Conservation (phyloP, 1,140 invertebrate species). For the Drosophila kanapiae region DNA sequence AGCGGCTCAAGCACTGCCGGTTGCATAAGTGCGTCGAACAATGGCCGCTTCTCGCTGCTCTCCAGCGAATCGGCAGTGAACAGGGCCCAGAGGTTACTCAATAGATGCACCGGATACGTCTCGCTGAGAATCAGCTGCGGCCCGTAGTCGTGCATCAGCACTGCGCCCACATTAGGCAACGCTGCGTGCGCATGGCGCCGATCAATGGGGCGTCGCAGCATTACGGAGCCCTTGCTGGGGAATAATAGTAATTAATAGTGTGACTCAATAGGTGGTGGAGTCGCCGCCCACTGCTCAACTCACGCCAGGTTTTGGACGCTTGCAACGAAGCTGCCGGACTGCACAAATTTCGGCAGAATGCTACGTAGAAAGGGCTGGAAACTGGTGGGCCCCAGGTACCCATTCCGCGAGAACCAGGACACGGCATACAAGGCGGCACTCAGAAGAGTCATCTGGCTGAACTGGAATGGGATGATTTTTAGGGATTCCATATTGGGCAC, state of each 20-base stretch:
- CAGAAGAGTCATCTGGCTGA: constrained; percentile 73
- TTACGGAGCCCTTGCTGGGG: constrained; percentile 64
- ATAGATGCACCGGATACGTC: constrained; percentile 73
- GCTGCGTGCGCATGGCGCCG: constrained; percentile 68
- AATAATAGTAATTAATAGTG: constrained; percentile 51
- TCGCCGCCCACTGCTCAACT: constrained; percentile 26
- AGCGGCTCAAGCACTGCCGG: constrained; percentile 63
- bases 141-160: constrained; percentile 66
- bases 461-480: constrained; percentile 39
- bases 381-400: constrained; percentile 28
- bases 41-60: constrained; percentile 25
- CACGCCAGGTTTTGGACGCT: constrained; percentile 63
- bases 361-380: constrained; percentile 60
- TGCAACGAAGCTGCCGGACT: constrained; percentile 58
- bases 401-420: constrained; percentile 59
- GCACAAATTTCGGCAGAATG: constrained; percentile 69
- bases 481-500: not conserved
- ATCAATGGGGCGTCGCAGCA: constrained; percentile 64
- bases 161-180: constrained; percentile 77
- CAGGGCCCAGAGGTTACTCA: constrained; percentile 69
- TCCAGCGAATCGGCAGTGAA: constrained; percentile 49
- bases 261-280: constrained; percentile 10
- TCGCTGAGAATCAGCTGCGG: constrained; percentile 77
- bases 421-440: constrained; percentile 63
- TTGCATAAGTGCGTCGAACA: constrained; percentile 56